Evolutionary conservation across 2,113 vertebrate species (phyloP).

Genomic region (Neolamprologus ventralis): DNA sequence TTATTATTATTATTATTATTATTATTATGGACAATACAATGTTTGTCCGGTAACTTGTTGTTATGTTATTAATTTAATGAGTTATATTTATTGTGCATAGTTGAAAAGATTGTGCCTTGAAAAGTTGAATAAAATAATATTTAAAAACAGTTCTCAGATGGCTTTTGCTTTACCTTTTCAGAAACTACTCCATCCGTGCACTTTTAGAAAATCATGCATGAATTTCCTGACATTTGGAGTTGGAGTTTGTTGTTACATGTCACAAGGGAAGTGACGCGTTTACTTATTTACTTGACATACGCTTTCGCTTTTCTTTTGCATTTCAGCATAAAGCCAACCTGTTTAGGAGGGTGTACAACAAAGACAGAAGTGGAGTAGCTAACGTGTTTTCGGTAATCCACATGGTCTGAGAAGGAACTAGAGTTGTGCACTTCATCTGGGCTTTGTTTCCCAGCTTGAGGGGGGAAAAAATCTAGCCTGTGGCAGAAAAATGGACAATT

Average conservation of each 20-base stretch:
- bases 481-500: not conserved
- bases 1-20: not conserved
- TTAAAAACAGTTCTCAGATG: not conserved
- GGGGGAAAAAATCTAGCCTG: not conserved
- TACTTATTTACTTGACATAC: not conserved
- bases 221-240: not conserved
- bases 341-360: not conserved
- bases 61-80: slow-evolving; percentile 58
- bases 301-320: not conserved
- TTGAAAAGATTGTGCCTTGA: slow-evolving; percentile 36
- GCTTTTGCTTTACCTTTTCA: not conserved
- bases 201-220: not conserved
- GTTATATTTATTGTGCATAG: slow-evolving; percentile 67
- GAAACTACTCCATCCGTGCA: not conserved
- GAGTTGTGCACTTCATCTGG: not conserved
- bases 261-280: not conserved
- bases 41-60: slow-evolving; percentile 26
- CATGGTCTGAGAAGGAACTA: not conserved
- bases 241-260: not conserved
- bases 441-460: not conserved
- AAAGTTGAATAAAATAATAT: slow-evolving; percentile 40
- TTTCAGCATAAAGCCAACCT: not conserved
- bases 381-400: not conserved
- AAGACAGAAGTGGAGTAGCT: not conserved
- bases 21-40: slow-evolving; percentile 20